These are phyloP conservation scores for Spinibarbus caldwelli DNA, from an alignment of 2,797 vertebrate genomes.

Conservation along the genomic window DNA sequence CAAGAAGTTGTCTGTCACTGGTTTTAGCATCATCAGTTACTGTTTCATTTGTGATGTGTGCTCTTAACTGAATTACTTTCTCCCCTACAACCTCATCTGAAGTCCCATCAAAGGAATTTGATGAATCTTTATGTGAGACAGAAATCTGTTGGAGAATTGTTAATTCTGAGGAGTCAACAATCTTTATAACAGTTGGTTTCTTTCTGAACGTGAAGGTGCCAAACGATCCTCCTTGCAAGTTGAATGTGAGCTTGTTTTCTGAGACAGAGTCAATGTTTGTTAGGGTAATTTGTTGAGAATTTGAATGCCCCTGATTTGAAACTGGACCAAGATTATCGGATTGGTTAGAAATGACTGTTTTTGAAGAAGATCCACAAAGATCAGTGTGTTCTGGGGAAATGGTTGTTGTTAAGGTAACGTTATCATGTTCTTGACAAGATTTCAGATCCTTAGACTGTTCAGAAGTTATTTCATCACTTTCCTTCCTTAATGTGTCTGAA, in stretches of 20 bases:
- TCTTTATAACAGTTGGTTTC: conserved; percentile 64
- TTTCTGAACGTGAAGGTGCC: conserved; percentile 77
- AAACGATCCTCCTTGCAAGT: conserved; percentile 78
- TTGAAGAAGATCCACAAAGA: conserved; percentile 42
- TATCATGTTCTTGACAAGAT: conserved; percentile 45
- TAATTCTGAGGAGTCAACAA: conserved; percentile 4
- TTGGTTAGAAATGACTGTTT: conserved; percentile 38
- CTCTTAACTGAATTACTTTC: conserved; percentile 25
- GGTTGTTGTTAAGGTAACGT: conserved; percentile 11
- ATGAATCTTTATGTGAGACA: conserved; percentile 24
- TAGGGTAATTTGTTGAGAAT: conserved; percentile 53
- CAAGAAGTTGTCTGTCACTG: conserved; percentile 58
- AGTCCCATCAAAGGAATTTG: conserved; percentile 6
- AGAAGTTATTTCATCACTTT: conserved; percentile 30
- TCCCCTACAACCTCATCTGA: background rate
- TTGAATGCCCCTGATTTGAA: conserved; percentile 50
- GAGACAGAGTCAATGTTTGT: conserved; percentile 57
- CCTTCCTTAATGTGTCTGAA: conserved; percentile 33
- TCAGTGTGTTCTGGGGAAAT: conserved; percentile 35
- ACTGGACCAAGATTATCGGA: conserved; percentile 30
- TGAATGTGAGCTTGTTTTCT: conserved; percentile 65
- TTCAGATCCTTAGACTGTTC: conserved; percentile 22
- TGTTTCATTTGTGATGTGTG: conserved; percentile 44
- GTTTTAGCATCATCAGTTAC: conserved; percentile 49
- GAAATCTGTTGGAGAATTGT: conserved; percentile 4